Evolutionary conservation across 2,797 vertebrate genomes (phyloP).

Genomic region (Myiotriccus ornatus): DNA sequence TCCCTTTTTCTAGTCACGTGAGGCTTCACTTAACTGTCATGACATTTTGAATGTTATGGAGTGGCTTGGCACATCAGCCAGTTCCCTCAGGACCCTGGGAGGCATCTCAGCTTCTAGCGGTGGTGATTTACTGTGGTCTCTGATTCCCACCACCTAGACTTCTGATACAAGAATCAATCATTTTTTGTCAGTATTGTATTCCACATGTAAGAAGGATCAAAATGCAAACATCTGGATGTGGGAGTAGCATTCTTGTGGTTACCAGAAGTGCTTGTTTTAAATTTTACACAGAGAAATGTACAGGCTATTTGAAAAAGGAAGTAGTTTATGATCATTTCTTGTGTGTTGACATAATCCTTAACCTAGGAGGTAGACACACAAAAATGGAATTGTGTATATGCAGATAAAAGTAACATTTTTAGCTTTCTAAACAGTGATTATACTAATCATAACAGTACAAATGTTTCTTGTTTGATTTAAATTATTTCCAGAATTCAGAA

Average conservation of each 20-base stretch:
- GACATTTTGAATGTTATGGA: neutral
- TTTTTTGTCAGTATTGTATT: neutral
- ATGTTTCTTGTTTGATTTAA: neutral
- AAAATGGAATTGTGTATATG: neutral
- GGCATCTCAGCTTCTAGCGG: neutral
- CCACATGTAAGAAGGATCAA: neutral
- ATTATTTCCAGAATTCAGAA: neutral
- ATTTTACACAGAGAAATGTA: neutral
- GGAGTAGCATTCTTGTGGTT: neutral
- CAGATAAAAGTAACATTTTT: neutral
- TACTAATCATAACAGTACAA: neutral
- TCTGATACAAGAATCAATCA: fast-evolving
- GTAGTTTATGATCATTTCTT: neutral
- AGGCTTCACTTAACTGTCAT: neutral
- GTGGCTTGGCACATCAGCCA: neutral
- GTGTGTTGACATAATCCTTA: neutral
- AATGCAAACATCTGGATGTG: neutral
- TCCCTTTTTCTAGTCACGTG: neutral
- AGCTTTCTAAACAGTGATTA: neutral
- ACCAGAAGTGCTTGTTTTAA: neutral
- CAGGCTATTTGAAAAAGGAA: neutral
- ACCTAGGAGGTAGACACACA: neutral
- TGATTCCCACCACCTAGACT: neutral
- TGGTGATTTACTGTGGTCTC: neutral
- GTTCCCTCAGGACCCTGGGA: neutral